A percentile compares a stretch with the other conserved stretches of the same genome.
phyloP scores from a whole-genome alignment of 2,888 invertebrate species.

The Phrixothrix hirtus region DNA sequence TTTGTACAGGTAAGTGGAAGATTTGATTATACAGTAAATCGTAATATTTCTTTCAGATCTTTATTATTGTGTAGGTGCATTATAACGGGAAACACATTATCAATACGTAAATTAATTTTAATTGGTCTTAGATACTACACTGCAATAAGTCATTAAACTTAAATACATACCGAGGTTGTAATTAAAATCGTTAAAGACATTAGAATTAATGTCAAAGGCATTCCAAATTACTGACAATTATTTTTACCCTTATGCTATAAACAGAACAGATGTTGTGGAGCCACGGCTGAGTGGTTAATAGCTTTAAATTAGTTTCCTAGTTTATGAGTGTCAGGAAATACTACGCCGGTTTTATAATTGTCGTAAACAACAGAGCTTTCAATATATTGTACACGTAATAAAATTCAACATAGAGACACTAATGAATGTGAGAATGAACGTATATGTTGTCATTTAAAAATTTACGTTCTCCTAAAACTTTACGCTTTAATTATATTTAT shows the following conservation, averaged over 20 bases:
- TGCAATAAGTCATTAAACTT: too few species aligned
- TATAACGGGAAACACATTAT: too few species aligned
- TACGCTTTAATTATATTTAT: not conserved
- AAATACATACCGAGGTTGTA: too few species aligned
- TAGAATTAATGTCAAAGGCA: slow-evolving; percentile 2
- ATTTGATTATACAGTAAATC: too few species aligned
- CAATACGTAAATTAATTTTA: not conserved
- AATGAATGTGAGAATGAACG: slow-evolving; percentile 23
- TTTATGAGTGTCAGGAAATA: slow-evolving; percentile 29
- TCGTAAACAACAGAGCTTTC: slow-evolving; percentile 20
- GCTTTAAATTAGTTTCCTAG: slow-evolving; percentile 32
- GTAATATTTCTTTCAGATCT: not conserved
- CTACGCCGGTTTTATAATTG: slow-evolving; percentile 29
- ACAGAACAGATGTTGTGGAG: slow-evolving; percentile 24
- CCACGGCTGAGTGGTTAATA: slow-evolving; percentile 29
- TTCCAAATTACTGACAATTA: slow-evolving; percentile 23
- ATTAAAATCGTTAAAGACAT: too few species aligned
- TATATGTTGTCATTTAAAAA: not conserved
- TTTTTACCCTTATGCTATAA: slow-evolving; percentile 28
- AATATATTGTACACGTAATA: slow-evolving; percentile 17
- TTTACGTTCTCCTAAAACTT: not conserved
- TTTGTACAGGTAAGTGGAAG: too few species aligned
- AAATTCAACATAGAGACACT: slow-evolving; percentile 17
- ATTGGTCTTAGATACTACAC: too few species aligned
- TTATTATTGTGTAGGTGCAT: too few species aligned